These are phyloP conservation scores for Anabacerthia variegaticeps DNA, from an alignment of 2,797 vertebrate genomes.

Conservation along the genomic window DNA sequence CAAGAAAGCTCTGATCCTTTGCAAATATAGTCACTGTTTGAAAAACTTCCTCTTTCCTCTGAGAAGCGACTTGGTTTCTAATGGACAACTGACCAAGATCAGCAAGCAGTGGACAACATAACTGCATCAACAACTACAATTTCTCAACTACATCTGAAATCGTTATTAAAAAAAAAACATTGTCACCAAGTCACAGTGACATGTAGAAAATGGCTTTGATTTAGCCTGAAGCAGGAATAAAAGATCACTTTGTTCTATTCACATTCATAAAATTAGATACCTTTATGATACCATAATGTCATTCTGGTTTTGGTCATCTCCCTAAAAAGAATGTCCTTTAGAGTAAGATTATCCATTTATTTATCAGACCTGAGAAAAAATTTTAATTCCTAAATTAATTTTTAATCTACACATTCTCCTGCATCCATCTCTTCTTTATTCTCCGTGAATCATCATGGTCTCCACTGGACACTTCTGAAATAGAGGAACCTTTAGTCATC, in stretches of 20 bases:
- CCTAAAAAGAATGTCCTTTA: background rate
- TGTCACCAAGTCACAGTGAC: background rate
- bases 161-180: background rate
- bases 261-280: background rate
- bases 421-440: background rate
- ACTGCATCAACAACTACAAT: background rate
- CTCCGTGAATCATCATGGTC: background rate
- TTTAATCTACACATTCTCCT: background rate
- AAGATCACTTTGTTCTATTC: background rate
- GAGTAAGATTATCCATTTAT: background rate
- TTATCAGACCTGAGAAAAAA: background rate
- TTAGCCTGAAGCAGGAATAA: background rate
- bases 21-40: background rate
- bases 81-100: fast-evolving
- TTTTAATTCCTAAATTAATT: background rate
- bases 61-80: background rate
- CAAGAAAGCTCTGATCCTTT: background rate
- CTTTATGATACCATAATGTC: background rate
- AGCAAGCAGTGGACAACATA: background rate
- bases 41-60: background rate
- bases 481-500: background rate
- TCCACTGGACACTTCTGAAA: background rate
- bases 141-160: background rate
- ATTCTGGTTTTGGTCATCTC: background rate
- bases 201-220: background rate